A percentile compares a stretch with the other conserved stretches of the same genome.
Conservation (phyloP, 2,797 vertebrate species). For the Muscicapa striata region DNA sequence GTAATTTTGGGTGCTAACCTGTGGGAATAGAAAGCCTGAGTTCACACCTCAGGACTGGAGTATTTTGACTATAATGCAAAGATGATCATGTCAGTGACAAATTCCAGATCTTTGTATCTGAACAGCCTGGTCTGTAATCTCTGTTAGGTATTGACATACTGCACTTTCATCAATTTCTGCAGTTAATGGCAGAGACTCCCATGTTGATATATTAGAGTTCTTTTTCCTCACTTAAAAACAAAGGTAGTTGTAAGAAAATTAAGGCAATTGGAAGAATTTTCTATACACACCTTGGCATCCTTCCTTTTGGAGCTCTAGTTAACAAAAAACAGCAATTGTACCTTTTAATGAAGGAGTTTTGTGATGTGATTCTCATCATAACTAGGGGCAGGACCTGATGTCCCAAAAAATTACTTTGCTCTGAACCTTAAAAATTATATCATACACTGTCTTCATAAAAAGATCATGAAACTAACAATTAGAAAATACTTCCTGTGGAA, state of each 20-base stretch:
- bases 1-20: neutral
- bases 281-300: rapidly evolving
- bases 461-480: neutral
- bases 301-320: neutral
- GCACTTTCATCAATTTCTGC: neutral
- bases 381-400: neutral
- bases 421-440: neutral
- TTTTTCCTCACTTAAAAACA: neutral
- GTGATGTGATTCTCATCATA: neutral
- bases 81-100: neutral
- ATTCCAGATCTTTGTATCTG: neutral
- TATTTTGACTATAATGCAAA: neutral
- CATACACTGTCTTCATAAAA: neutral
- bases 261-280: neutral
- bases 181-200: neutral
- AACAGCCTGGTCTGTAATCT: neutral
- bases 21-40: neutral
- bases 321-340: neutral
- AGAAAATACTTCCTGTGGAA: neutral
- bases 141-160: neutral
- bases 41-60: neutral
- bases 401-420: neutral
- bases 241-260: neutral
- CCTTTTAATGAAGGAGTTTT: neutral
- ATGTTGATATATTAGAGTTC: neutral